phyloP scores from a whole-genome alignment of 2,888 invertebrate species.

The Machimus rusticus region DNA sequence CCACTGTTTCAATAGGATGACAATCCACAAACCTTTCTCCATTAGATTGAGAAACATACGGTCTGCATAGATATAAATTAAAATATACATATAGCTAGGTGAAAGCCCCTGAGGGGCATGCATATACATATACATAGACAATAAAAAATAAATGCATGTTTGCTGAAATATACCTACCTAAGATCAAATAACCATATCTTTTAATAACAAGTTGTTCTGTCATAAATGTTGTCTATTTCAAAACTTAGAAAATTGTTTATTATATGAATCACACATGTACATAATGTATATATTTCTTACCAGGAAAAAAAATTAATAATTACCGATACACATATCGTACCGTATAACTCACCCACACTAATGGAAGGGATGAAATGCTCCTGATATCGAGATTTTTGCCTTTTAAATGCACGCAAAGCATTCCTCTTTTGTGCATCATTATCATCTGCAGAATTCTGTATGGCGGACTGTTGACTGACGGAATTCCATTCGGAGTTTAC shows the following conservation, averaged over 20 bases:
- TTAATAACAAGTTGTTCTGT: not conserved
- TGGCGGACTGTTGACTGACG: not conserved
- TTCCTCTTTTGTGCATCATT: constrained; percentile 48
- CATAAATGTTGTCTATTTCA: not conserved
- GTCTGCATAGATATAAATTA: no score
- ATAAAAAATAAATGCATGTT: no score
- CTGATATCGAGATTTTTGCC: constrained; percentile 50
- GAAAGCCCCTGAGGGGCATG: no score
- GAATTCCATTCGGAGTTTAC: not conserved
- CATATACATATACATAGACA: no score
- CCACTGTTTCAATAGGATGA: no score
- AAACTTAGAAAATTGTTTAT: no score
- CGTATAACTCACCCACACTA: constrained; percentile 58
- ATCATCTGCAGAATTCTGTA: not conserved
- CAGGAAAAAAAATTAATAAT: not conserved
- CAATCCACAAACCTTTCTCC: no score
- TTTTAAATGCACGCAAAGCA: constrained; percentile 51
- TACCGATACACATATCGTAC: constrained; percentile 38
- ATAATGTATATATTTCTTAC: not conserved
- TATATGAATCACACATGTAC: no score
- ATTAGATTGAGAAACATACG: no score
- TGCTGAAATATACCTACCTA: no score
- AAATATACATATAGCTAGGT: no score
- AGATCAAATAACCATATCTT: not conserved
- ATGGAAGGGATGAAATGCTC: constrained; percentile 57